Conservation (phyloP, 2,797 vertebrate species). For the Melanotaenia nigrans region DNA sequence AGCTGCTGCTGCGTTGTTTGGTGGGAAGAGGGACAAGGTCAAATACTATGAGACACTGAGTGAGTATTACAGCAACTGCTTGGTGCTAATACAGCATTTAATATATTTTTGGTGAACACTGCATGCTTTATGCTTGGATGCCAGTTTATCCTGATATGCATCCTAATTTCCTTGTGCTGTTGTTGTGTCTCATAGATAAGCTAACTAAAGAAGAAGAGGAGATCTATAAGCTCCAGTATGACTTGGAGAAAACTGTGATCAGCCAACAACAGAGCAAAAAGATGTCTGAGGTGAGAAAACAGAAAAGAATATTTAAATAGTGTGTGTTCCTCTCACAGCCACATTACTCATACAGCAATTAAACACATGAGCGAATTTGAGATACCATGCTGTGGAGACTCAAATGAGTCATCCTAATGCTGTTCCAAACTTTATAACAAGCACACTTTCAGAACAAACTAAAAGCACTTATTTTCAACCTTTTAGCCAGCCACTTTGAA, state of each 20-base stretch:
- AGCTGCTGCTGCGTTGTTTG: constrained; percentile 96
- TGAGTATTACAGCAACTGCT: constrained; percentile 77
- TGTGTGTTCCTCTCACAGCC: constrained; percentile 10
- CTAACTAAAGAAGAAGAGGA: constrained; percentile 96
- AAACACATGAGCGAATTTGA: constrained; percentile 10
- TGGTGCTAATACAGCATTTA: not conserved
- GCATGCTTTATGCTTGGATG: not conserved
- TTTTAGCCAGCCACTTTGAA: constrained; percentile 47
- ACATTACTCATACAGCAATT: constrained; percentile 34
- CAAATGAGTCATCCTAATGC: constrained; percentile 55
- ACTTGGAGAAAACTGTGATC: constrained; percentile 92
- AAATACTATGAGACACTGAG: constrained; percentile 95
- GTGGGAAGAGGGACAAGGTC: constrained; percentile 96
- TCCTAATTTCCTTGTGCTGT: constrained; percentile 20
- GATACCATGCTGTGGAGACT: constrained; percentile 39
- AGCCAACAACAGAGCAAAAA: constrained; percentile 88
- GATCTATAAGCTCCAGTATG: constrained; percentile 95
- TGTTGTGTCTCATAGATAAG: constrained; percentile 81
- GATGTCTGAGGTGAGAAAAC: constrained; percentile 84
- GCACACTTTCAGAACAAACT: constrained; percentile 32
- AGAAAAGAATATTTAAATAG: constrained; percentile 12
- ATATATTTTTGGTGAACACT: not conserved
- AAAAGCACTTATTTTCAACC: constrained; percentile 60
- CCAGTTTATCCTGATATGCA: not conserved
- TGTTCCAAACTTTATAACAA: constrained; percentile 38